phyloP scores from a whole-genome alignment of 1,140 invertebrate species.

The Drosophila ironensis region DNA sequence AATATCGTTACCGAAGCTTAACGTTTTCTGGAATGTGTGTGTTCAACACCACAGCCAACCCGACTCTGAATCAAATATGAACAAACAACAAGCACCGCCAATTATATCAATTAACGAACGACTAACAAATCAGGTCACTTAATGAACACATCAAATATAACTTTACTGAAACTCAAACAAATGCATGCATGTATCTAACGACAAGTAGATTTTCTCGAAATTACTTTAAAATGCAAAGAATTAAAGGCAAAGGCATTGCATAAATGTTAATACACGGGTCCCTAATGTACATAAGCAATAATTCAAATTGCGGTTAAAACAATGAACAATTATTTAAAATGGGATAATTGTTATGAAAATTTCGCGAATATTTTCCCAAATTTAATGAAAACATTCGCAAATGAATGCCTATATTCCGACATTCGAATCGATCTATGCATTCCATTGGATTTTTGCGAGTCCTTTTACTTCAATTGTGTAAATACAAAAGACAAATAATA shows the following conservation, averaged over 20 bases:
- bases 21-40: conserved; percentile 3
- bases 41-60: conserved; percentile 8
- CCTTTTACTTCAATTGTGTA: conserved; percentile 45
- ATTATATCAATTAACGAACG: conserved; percentile 64
- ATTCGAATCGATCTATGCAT: background rate
- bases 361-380: no score
- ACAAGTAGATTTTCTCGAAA: conserved; percentile 37
- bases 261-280: conserved; percentile 34
- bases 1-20: conserved; percentile 31
- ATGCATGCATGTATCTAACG: conserved; percentile 4
- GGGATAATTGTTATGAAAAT: no score
- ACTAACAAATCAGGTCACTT: conserved; percentile 39
- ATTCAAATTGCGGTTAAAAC: conserved; percentile 32
- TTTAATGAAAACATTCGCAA: no score
- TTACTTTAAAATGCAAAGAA: conserved; percentile 39
- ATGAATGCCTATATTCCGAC: no score
- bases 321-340: no score
- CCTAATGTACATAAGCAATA: conserved; percentile 51
- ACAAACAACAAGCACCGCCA: conserved; percentile 74
- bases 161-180: conserved; percentile 47
- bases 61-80: conserved; percentile 22
- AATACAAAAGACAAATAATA: conserved; percentile 65
- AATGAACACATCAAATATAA: conserved; percentile 70
- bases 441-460: background rate
- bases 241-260: conserved; percentile 46